Evolutionary conservation across 1,140 invertebrate genomes (phyloP).

Genomic region (Rhynchophorus ferrugineus): DNA sequence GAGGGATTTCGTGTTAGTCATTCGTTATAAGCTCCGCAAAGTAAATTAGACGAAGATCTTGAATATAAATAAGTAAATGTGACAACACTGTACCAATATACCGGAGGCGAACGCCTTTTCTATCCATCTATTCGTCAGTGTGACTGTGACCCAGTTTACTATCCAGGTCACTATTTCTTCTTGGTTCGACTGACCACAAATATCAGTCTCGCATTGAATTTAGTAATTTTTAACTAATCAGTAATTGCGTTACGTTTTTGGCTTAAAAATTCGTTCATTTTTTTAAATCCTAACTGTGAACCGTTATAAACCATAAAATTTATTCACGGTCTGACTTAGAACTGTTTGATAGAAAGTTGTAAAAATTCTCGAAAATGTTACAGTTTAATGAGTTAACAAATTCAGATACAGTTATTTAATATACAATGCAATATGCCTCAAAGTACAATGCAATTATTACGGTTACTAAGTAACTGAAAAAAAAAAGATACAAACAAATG

Average conservation of each 20-base stretch:
- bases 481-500: no score
- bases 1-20: no score
- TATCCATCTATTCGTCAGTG: constrained; percentile 17
- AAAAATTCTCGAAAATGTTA: not conserved
- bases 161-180: constrained; percentile 22
- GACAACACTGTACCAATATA: not conserved
- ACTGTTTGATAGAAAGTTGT: not conserved
- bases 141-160: constrained; percentile 22
- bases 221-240: not conserved
- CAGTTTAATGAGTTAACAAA: not conserved
- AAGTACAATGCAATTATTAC: no score
- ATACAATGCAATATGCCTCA: no score
- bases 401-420: not conserved
- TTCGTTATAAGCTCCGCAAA: no score
- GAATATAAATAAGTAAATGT: not conserved
- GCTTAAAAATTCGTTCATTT: no score
- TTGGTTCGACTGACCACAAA: constrained; percentile 10
- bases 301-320: not conserved
- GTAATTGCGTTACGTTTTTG: no score
- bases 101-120: not conserved
- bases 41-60: no score
- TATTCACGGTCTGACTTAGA: not conserved
- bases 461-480: no score
- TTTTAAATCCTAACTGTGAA: not conserved
- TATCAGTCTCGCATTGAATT: constrained; percentile 18